A percentile compares a stretch with the other conserved stretches of the same genome.
Conservation (phyloP, 2,797 vertebrate species). For the Poecilia gillii region DNA sequence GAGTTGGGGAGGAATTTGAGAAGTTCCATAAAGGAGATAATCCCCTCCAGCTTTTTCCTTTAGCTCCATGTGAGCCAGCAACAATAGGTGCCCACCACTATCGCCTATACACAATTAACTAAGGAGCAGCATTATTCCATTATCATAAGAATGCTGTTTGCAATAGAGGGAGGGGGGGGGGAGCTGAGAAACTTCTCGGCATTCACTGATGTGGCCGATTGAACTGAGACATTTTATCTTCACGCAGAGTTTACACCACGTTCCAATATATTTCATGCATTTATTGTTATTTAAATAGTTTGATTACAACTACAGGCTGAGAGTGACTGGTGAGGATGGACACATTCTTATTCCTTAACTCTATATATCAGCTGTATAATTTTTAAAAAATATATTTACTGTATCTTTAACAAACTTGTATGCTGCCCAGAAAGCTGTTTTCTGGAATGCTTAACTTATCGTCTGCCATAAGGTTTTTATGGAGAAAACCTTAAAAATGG, state of each 20-base stretch:
- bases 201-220: constrained; percentile 67
- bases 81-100: constrained; percentile 83
- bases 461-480: too few relatives aligned
- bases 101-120: constrained; percentile 81
- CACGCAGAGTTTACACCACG: constrained; percentile 71
- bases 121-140: constrained; percentile 82
- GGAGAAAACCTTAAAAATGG: too few relatives aligned
- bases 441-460: background rate
- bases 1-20: constrained; percentile 40
- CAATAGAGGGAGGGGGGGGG: constrained; percentile 55
- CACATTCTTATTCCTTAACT: background rate
- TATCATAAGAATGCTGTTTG: constrained; percentile 85
- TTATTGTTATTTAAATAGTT: constrained; percentile 35
- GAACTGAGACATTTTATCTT: constrained; percentile 75
- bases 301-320: constrained; percentile 40
- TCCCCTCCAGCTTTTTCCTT: constrained; percentile 77
- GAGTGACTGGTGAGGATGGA: constrained; percentile 3
- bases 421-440: background rate
- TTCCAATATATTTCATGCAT: constrained; percentile 63
- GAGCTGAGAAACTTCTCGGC: constrained; percentile 56
- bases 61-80: constrained; percentile 69
- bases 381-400: background rate
- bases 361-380: background rate
- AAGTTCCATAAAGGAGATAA: constrained; percentile 73
- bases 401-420: background rate